Evolutionary conservation across 2,888 invertebrate species (phyloP).

Genomic region (Synanthedon formicaeformis): DNA sequence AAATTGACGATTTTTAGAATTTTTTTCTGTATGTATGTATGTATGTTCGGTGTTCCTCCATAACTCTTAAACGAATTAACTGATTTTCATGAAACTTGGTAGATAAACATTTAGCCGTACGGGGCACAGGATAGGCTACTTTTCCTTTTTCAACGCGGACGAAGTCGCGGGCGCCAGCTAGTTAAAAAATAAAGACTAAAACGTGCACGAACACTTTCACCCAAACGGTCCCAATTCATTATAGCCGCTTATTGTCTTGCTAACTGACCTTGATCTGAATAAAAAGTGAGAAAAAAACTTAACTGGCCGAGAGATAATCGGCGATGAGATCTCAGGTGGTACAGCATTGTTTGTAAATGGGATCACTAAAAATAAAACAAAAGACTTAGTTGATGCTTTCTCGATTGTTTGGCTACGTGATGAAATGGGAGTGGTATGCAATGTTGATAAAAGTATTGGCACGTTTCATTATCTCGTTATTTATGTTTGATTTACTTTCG

Average conservation of each 20-base stretch:
- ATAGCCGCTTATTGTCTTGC: slow-evolving; percentile 31
- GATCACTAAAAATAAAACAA: slow-evolving; percentile 40
- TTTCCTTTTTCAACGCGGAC: too few relatives aligned
- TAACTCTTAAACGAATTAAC: too few relatives aligned
- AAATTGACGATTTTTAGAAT: too few relatives aligned
- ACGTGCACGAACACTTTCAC: not conserved
- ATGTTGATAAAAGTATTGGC: not conserved
- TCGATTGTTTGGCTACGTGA: slow-evolving; percentile 6
- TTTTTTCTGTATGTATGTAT: too few relatives aligned
- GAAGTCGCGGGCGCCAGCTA: too few relatives aligned
- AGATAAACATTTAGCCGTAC: too few relatives aligned
- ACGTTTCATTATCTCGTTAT: not conserved
- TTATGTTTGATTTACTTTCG: not conserved
- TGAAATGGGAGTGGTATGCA: not conserved
- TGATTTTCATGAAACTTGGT: too few relatives aligned
- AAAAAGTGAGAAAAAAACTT: slow-evolving; percentile 13
- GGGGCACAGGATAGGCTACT: too few relatives aligned
- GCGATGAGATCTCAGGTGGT: slow-evolving; percentile 38
- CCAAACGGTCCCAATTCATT: not conserved
- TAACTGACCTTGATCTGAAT: slow-evolving; percentile 21
- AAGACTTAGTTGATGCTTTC: slow-evolving; percentile 30
- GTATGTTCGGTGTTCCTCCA: too few relatives aligned
- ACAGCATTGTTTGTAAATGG: slow-evolving; percentile 63
- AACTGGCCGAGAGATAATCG: slow-evolving; percentile 29
- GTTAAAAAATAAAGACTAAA: too few relatives aligned